Base-by-base conservation (phyloP, 2,797 vertebrate genomes). In the Phrynocephalus forsythii region DNA sequence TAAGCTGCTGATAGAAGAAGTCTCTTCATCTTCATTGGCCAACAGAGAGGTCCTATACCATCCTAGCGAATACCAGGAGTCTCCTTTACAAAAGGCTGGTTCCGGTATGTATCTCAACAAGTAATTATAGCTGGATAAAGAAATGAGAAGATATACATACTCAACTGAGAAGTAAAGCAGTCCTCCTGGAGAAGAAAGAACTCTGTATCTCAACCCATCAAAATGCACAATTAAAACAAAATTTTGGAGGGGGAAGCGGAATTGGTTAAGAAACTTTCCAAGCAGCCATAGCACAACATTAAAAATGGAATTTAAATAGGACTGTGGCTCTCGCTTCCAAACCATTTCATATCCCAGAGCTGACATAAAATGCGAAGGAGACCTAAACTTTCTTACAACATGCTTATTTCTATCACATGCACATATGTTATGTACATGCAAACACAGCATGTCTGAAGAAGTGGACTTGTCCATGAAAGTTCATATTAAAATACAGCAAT, bases 21-120 rank as follows among this genome's bases (percentile, higher is more conserved):
- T 95, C 0, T 97, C 97, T 1, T 98, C 98, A 77, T 98, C 98
- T 79, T 96, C 97, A 78, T 38, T 95, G 76, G 97, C 97, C 96
- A 98, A 82, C 84, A 99, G 95, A 15, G 98, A 98, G 9, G 96
- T 97, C 1, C 97, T 97, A 91, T 99, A 99, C 88, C 95, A 97
- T 88, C 97, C 87, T n/a, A 98, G 94, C 0, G 98, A 98, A 90
- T 97, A 96, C 98, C 98, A 98, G 92, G 95, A 83, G 0, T 98
- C 97, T 83, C 97, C 97, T 93, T 95, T 96, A 95, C 96, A 96
- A 93, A 95, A 91, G 82, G 95, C 90, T 79, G 97, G 96, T 87
- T 98, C 97, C 0, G 95, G 95, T 0, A 96, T 89, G 87, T 97
- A 97, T 79, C 96, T 97, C 94, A 98, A 98, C 91, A 99, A 95